Evolutionary conservation across 2,113 vertebrate genomes (phyloP).

Genomic region (Ranitomeya imitator): DNA sequence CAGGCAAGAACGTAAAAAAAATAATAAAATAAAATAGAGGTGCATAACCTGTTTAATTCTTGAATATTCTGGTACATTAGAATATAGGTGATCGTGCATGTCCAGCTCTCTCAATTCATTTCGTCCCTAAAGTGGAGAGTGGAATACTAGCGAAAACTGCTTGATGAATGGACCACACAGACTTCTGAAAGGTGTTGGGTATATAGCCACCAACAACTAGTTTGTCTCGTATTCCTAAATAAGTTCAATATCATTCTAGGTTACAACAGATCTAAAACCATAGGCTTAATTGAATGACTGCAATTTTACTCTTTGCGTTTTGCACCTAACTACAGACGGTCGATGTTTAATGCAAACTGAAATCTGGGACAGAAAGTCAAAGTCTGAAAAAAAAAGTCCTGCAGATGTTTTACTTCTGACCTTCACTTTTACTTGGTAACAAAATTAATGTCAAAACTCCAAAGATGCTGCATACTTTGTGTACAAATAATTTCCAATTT

Average conservation of each 20-base stretch:
- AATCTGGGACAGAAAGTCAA: conserved; percentile 1
- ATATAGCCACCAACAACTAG: too few species aligned
- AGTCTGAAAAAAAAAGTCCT: neutral
- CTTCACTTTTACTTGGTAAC: conserved; percentile 49
- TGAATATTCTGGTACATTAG: too few species aligned
- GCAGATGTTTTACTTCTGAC: conserved; percentile 32
- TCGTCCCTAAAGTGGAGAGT: too few species aligned
- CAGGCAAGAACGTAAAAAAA: too few species aligned
- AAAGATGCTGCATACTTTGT: conserved; percentile 53
- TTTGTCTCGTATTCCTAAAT: too few species aligned
- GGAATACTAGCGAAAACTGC: too few species aligned
- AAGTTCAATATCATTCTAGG: neutral
- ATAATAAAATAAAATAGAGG: too few species aligned
- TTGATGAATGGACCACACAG: too few species aligned
- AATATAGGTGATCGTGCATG: too few species aligned
- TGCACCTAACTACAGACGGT: neutral
- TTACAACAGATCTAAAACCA: neutral
- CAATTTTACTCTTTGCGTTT: neutral
- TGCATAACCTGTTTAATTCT: too few species aligned
- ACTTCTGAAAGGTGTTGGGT: too few species aligned
- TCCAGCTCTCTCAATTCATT: too few species aligned
- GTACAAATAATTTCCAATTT: conserved; percentile 59
- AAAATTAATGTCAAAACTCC: conserved; percentile 52
- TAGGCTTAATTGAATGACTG: neutral
- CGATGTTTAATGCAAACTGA: neutral